Evolutionary conservation across 2,113 vertebrate genomes (phyloP).

Genomic region (Bubalus kerabau): DNA sequence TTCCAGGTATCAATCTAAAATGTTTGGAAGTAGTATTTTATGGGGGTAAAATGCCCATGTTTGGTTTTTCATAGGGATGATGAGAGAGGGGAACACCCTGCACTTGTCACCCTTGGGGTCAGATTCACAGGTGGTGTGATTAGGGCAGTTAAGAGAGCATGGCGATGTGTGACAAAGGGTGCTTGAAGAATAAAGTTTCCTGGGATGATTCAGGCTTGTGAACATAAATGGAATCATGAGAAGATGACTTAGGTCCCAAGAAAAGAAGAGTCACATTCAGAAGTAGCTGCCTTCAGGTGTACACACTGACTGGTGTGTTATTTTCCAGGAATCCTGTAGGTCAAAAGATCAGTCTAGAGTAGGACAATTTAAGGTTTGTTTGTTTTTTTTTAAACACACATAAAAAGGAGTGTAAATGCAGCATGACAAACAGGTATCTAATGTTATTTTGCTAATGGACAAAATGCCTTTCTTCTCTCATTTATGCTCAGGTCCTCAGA

Average conservation of each 20-base stretch:
- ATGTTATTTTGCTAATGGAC: not conserved
- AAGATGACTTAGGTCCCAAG: too few relatives aligned
- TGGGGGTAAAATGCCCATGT: not conserved
- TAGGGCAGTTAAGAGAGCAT: not conserved
- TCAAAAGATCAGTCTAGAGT: not conserved
- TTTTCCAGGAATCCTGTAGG: not conserved
- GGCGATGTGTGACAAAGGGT: accelerated
- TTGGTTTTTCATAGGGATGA: not conserved
- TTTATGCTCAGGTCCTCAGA: not conserved
- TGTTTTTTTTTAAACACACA: not conserved
- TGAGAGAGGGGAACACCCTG: not conserved
- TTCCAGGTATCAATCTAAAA: not conserved
- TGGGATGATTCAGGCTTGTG: not conserved
- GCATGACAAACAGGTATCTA: not conserved
- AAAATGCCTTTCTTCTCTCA: constrained; percentile 24
- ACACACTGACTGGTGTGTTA: not conserved
- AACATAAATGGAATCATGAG: not conserved
- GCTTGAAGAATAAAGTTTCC: not conserved
- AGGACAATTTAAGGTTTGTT: not conserved
- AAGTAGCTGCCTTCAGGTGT: not conserved
- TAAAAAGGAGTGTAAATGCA: not conserved
- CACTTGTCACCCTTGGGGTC: not conserved
- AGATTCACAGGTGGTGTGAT: not conserved
- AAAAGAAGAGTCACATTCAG: not conserved
- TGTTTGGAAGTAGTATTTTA: not conserved